Base-by-base conservation (phyloP, 2,797 vertebrate genomes). In the Acanthopagrus latus region DNA sequence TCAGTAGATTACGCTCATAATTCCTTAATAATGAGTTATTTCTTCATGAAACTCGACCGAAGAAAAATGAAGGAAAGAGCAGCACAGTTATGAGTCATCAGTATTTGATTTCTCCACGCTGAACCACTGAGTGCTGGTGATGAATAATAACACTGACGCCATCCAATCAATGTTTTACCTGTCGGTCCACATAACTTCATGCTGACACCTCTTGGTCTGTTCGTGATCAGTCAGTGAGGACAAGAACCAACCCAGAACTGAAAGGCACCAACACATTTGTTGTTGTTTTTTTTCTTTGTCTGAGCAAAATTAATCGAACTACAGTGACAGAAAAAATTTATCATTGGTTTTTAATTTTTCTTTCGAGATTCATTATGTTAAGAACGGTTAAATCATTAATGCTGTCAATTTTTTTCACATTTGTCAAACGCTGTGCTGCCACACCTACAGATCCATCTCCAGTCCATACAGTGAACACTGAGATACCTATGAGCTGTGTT, bases 401-500 rank as follows among this genome's bases (percentile, higher is more conserved):
- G 12, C 18, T 41, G 20, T 62, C 29, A 44, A n/a, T 54, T n/a
- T 10, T 27, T 50, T 57, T 57, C 5, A 21, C n/a, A 78, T 65
- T 14, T 60, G 69, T 23, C 55, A 27, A 9, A 17, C 25, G n/a
- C 44, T 46, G 27, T 12, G 23, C 21, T 55, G 46, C 13, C 47
- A 29, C 21, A 27, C n/a, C 43, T 11, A 18, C 46, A 59, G 23
- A 43, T 68, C 27, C 57, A 25, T 43, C 25, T 76, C 23, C 46
- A 51, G 27, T 64, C 27, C 48, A 52, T 2, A 46, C 46, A 79
- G 47, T 71, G 46, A 56, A 6, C 21, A 41, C 1, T 33, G 29
- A 59, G 72, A 76, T 10, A 56, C 54, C 21, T 55, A 11, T 33
- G 59, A 56, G n/a, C 57, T 47, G 8, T 23, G 2, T 47, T 67